These are phyloP conservation scores for Pediacus dermestoides DNA, from an alignment of 2,888 invertebrate genomes.

Conservation along the genomic window DNA sequence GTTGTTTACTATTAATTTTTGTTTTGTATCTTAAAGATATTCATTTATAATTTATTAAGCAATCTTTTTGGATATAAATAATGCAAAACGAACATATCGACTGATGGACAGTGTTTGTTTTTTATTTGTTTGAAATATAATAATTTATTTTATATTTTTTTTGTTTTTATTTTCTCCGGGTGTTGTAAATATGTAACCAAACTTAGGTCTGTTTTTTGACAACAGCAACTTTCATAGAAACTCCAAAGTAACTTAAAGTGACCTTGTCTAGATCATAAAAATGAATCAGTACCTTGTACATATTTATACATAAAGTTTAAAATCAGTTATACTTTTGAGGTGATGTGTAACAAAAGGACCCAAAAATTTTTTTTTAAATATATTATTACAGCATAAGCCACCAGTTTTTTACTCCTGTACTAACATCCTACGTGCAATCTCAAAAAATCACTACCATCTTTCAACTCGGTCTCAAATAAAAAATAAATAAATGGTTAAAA, in stretches of 20 bases:
- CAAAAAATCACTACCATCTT: no score
- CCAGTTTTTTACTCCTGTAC: no score
- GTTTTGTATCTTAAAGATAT: no score
- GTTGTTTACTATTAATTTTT: no score
- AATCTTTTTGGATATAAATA: no score
- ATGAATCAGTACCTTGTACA: constrained; percentile 49
- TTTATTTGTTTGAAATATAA: constrained; percentile 44
- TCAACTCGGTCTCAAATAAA: no score
- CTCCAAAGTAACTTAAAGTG: constrained; percentile 47
- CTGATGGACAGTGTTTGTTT: constrained; percentile 43
- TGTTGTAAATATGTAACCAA: constrained; percentile 32
- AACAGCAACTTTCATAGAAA: constrained; percentile 29
- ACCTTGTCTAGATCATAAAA: constrained; percentile 48
- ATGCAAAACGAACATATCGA: constrained; percentile 34
- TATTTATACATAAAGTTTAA: constrained; percentile 40
- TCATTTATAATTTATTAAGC: no score
- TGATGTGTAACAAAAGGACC: constrained; percentile 47
- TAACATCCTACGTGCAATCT: no score
- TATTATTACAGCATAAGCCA: constrained; percentile 36
- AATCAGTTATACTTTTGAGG: constrained; percentile 42
- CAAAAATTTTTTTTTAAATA: constrained; percentile 39
- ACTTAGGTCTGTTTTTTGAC: constrained; percentile 31
- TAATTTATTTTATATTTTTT: constrained; percentile 45
- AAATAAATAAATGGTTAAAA: no score
- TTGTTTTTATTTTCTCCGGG: constrained; percentile 33